Conservation (phyloP, 2,888 invertebrate species). For the Psylliodes chrysocephalus region DNA sequence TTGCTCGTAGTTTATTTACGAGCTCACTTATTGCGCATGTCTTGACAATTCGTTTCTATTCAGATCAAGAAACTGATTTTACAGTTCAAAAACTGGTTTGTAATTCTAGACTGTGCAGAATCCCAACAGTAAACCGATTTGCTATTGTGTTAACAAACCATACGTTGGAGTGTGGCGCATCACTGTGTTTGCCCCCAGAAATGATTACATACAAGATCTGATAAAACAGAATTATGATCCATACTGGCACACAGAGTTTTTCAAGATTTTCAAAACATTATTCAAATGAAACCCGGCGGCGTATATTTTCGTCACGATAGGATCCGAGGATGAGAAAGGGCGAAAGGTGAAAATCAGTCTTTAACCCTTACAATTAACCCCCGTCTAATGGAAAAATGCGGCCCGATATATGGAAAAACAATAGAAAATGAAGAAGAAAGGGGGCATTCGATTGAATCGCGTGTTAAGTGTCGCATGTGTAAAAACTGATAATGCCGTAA, state of each 20-base stretch:
- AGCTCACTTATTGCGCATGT: too few species aligned
- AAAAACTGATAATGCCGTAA: slow-evolving; percentile 60
- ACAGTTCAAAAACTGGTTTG: too few species aligned
- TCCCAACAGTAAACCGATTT: too few species aligned
- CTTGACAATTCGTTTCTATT: too few species aligned
- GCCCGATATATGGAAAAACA: slow-evolving; percentile 39
- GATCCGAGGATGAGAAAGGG: not conserved
- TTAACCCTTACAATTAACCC: slow-evolving; percentile 33
- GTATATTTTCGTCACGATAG: slow-evolving; percentile 34
- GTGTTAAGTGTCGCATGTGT: slow-evolving; percentile 61
- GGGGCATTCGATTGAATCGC: slow-evolving; percentile 50
- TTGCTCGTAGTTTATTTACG: too few species aligned
- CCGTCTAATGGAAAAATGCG: slow-evolving; percentile 32
- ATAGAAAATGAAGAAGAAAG: slow-evolving; percentile 44
- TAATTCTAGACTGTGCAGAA: too few species aligned
- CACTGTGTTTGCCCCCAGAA: too few species aligned
- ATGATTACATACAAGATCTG: too few species aligned
- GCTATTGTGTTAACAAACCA: too few species aligned
- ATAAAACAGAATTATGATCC: not conserved
- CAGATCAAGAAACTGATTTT: too few species aligned
- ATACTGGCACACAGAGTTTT: not conserved
- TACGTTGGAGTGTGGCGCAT: too few species aligned
- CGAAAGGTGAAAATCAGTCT: slow-evolving; percentile 10
- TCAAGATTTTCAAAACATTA: slow-evolving; percentile 34
- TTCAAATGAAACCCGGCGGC: slow-evolving; percentile 35